Conservation (phyloP, 2,113 vertebrate genomes). For the Pseudorhombus dupliciocellatus region DNA sequence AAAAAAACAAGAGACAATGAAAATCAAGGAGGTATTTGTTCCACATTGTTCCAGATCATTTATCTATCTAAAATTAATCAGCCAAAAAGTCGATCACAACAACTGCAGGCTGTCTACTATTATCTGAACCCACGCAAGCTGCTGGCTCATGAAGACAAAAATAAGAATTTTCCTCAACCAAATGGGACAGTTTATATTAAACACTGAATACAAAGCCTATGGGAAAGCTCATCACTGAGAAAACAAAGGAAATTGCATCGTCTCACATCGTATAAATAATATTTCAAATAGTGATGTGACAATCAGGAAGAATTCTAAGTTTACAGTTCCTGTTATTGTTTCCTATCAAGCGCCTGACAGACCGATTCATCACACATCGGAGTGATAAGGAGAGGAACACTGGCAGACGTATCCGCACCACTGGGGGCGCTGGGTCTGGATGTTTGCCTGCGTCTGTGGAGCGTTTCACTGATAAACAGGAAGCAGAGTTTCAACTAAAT, state of each 20-base stretch:
- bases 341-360: conserved; percentile 74
- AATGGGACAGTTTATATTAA: conserved; percentile 14
- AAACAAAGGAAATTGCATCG: conserved; percentile 63
- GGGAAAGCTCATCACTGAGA: conserved; percentile 36
- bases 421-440: conserved; percentile 69
- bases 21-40: conserved; percentile 50
- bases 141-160: not conserved
- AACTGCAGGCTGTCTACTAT: not conserved
- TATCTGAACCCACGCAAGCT: not conserved
- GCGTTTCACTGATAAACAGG: conserved; percentile 72
- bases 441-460: conserved; percentile 54
- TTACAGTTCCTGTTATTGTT: conserved; percentile 85
- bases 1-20: conserved; percentile 50
- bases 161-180: conserved; percentile 6
- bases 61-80: not conserved
- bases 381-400: conserved; percentile 72
- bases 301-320: conserved; percentile 72
- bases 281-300: conserved; percentile 68
- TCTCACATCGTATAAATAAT: conserved; percentile 62
- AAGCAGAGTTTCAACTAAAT: conserved; percentile 56
- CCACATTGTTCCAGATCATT: conserved; percentile 41
- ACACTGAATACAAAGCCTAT: conserved; percentile 12
- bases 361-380: conserved; percentile 72
- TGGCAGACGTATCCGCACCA: conserved; percentile 70
- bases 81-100: not conserved